Evolutionary conservation across 2,113 vertebrate genomes (phyloP).

Genomic region (Melanostigma gelatinosum): DNA sequence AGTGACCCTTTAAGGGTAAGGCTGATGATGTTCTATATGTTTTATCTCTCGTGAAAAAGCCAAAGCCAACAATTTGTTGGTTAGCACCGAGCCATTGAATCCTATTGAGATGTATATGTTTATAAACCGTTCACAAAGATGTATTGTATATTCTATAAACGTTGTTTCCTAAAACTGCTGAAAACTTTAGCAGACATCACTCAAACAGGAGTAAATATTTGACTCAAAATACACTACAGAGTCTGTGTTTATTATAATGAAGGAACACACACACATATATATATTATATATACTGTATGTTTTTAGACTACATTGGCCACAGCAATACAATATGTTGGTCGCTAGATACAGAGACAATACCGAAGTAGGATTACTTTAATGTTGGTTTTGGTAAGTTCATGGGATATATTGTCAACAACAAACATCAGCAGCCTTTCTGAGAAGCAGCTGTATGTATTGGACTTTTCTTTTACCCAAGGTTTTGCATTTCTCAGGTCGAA

Average conservation of each 20-base stretch:
- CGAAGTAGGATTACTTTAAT: constrained; percentile 4
- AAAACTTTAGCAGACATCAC: not conserved
- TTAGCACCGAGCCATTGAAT: not conserved
- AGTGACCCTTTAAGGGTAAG: not conserved
- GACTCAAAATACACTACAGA: not conserved
- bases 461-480: not conserved
- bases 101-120: not conserved
- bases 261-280: not conserved
- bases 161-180: not conserved
- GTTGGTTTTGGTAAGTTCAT: not conserved
- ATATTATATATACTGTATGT: not conserved
- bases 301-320: not conserved
- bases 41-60: not conserved
- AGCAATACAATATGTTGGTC: not conserved
- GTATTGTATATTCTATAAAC: not conserved
- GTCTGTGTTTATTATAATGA: not conserved
- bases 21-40: not conserved
- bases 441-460: not conserved
- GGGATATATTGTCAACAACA: constrained; percentile 2
- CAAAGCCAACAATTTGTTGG: not conserved
- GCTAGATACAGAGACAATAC: not conserved
- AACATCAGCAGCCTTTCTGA: constrained; percentile 1
- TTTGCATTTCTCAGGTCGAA: not conserved
- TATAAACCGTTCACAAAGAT: not conserved
- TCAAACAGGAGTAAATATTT: not conserved